These are phyloP conservation scores for Drosophila equinoxialis DNA, from an alignment of 1,140 invertebrate species.

Conservation along the genomic window DNA sequence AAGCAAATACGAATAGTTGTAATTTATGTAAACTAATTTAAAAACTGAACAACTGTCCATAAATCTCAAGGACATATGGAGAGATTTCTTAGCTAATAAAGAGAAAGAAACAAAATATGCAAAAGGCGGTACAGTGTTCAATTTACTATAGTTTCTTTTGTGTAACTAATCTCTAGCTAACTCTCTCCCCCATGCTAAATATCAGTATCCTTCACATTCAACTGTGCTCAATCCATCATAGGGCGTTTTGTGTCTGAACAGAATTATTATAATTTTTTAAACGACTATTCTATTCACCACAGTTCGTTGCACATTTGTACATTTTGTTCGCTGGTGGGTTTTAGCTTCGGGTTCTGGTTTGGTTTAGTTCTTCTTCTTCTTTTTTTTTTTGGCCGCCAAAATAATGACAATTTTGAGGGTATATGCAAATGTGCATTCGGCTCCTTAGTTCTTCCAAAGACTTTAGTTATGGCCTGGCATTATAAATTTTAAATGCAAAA, in stretches of 20 bases:
- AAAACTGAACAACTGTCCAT: slow-evolving; percentile 31
- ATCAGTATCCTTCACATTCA: not conserved
- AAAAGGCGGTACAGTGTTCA: not conserved
- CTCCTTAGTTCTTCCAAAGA: slow-evolving; percentile 6
- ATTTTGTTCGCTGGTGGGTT: not conserved
- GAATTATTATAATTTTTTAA: slow-evolving; percentile 42
- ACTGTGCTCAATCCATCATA: slow-evolving; percentile 5
- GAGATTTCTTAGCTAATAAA: slow-evolving; percentile 28
- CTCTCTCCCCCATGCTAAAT: not conserved
- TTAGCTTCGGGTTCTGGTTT: not conserved
- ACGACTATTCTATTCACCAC: slow-evolving; percentile 49
- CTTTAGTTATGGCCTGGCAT: slow-evolving; percentile 67
- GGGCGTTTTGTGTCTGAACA: not conserved
- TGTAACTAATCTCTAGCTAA: not conserved
- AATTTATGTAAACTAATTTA: slow-evolving; percentile 68
- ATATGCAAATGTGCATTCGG: slow-evolving; percentile 52
- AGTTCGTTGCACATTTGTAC: slow-evolving; percentile 50
- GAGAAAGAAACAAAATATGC: no score
- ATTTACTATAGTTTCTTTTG: not conserved
- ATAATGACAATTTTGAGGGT: slow-evolving; percentile 64
- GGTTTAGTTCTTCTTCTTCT: not conserved
- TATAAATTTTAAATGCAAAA: slow-evolving; percentile 76
- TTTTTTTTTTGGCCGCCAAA: slow-evolving; percentile 8
- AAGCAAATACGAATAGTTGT: slow-evolving; percentile 49
- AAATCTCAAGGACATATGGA: slow-evolving; percentile 42